Conservation (phyloP, 2,113 vertebrate species). For the Barbus barbus region DNA sequence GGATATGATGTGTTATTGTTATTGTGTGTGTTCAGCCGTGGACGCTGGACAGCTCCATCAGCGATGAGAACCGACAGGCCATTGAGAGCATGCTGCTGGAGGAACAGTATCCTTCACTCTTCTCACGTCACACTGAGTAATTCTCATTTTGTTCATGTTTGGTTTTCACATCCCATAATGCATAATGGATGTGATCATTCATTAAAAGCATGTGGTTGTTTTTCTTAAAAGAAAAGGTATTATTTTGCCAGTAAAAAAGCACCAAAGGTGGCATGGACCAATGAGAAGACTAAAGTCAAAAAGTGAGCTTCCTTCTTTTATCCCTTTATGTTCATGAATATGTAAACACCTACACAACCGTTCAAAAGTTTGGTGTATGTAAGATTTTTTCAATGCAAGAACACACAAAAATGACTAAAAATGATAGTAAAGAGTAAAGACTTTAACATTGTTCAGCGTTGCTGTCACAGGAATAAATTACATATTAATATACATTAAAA, state of each 20-base stretch:
- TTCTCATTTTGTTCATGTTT: not conserved
- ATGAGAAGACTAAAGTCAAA: constrained; percentile 80
- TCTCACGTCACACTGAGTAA: not conserved
- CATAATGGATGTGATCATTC: not conserved
- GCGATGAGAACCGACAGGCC: constrained; percentile 88
- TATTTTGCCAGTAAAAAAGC: constrained; percentile 79
- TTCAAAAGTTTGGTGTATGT: not conserved
- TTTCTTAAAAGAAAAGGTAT: constrained; percentile 69
- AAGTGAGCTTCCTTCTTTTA: constrained; percentile 74
- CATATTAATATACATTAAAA: not conserved
- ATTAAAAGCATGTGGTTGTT: not conserved
- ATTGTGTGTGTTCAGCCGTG: constrained; percentile 79
- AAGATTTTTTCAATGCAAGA: not conserved
- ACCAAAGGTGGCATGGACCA: constrained; percentile 79
- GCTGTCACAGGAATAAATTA: not conserved
- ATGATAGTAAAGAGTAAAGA: not conserved
- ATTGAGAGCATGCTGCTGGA: constrained; percentile 97
- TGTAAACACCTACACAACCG: not conserved
- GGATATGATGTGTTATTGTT: not conserved
- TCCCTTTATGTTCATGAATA: not conserved
- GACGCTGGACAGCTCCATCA: constrained; percentile 92
- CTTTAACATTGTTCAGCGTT: not conserved
- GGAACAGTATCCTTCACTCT: constrained; percentile 90
- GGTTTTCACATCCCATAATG: not conserved
- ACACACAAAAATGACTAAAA: no score